Evolutionary conservation across 2,113 vertebrate genomes (phyloP).

Genomic region (Oxygymnocypris stewartii): DNA sequence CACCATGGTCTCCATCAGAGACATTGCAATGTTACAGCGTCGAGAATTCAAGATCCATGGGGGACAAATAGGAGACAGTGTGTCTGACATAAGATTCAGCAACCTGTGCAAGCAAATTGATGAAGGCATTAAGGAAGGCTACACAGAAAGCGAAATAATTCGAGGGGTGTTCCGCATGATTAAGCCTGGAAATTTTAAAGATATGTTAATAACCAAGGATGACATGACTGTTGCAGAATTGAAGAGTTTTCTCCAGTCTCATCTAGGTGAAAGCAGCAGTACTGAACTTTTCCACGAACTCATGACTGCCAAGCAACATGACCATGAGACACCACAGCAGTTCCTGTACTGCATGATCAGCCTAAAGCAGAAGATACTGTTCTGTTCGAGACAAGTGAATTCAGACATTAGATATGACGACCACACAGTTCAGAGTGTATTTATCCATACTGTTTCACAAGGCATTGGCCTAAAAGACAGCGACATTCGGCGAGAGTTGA

Average conservation of each 20-base stretch:
- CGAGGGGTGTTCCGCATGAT: no score
- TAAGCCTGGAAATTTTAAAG: no score
- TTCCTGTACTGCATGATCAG: no score
- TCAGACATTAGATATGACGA: constrained; percentile 32
- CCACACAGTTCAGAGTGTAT: constrained; percentile 42
- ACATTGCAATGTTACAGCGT: constrained; percentile 12
- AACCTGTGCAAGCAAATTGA: constrained; percentile 38
- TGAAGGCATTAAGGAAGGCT: constrained; percentile 41
- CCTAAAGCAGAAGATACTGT: background rate
- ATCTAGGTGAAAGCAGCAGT: constrained; percentile 35
- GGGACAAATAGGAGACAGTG: constrained; percentile 36
- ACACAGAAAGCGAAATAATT: background rate
- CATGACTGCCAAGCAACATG: constrained; percentile 25
- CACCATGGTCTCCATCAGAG: constrained; percentile 1
- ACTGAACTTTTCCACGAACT: constrained; percentile 45
- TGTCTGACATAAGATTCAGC: constrained; percentile 18
- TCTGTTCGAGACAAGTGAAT: constrained; percentile 24
- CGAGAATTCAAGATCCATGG: constrained; percentile 51
- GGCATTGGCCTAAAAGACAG: no score
- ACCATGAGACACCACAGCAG: no score
- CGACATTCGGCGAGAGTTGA: no score
- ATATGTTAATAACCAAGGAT: no score
- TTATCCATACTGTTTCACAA: constrained; percentile 9
- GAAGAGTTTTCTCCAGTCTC: constrained; percentile 46
- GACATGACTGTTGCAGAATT: background rate